These are phyloP conservation scores for Myanophis thanlyinensis DNA, from an alignment of 2,113 vertebrate species.

Conservation along the genomic window DNA sequence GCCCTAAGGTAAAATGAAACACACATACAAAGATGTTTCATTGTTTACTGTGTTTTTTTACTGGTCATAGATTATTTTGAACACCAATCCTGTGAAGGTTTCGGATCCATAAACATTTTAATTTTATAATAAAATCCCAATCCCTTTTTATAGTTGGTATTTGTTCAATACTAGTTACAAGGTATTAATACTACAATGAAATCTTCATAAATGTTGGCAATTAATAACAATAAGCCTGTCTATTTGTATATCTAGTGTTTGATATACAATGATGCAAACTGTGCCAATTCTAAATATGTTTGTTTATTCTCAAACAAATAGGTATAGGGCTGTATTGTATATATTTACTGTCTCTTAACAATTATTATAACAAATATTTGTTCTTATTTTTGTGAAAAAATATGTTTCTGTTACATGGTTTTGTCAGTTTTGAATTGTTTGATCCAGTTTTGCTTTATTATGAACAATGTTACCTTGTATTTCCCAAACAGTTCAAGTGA, in stretches of 20 bases:
- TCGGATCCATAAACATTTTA: neutral
- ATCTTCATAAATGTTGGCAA: neutral
- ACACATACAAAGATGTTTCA: neutral
- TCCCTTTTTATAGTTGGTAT: neutral
- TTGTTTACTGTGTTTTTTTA: neutral
- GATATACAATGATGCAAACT: neutral
- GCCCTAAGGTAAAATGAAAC: neutral
- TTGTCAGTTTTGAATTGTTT: constrained; percentile 5
- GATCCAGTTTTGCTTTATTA: constrained; percentile 2
- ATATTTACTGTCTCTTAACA: neutral
- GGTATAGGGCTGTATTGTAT: neutral
- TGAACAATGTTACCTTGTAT: neutral
- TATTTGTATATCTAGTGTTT: neutral
- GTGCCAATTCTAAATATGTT: neutral
- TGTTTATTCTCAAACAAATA: neutral
- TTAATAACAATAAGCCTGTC: neutral
- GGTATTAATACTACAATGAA: neutral
- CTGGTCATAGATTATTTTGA: neutral
- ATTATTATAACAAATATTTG: neutral
- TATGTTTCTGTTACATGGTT: neutral
- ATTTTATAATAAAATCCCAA: neutral
- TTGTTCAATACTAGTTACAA: neutral
- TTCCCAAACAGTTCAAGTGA: neutral
- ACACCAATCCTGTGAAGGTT: neutral
- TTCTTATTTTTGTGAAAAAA: neutral